Conservation (phyloP, 2,888 invertebrate genomes). For the Netelia inedita region DNA sequence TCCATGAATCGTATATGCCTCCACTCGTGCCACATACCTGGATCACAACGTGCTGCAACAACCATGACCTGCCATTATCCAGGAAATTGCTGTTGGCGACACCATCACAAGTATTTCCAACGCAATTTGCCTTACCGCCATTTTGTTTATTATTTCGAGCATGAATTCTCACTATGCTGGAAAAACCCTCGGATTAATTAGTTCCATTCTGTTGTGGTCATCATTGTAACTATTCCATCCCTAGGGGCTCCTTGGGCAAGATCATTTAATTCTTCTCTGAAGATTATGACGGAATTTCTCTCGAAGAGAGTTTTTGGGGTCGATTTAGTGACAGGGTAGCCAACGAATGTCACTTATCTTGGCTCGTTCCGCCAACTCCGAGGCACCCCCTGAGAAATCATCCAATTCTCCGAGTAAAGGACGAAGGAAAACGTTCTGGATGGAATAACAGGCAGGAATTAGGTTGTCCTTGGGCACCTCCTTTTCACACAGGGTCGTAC, state of each 20-base stretch:
- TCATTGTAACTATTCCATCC: too few species aligned
- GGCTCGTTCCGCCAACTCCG: background rate
- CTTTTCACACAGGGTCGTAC: constrained; percentile 7
- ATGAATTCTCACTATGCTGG: too few species aligned
- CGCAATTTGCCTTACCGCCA: too few species aligned
- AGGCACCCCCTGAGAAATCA: background rate
- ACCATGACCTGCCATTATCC: background rate
- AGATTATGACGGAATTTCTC: background rate
- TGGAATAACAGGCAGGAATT: background rate
- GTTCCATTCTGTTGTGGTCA: too few species aligned
- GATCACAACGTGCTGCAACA: background rate
- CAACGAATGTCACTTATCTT: background rate
- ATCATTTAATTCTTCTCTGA: too few species aligned
- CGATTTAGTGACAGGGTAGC: background rate
- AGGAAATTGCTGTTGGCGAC: background rate
- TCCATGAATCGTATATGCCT: constrained; percentile 24
- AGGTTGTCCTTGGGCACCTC: background rate
- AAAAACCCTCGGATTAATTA: too few species aligned
- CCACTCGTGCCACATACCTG: constrained; percentile 2
- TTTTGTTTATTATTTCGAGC: too few species aligned
- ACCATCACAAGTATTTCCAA: too few species aligned
- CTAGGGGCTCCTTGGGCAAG: too few species aligned
- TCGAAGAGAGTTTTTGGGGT: background rate
- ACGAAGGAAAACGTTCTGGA: background rate
- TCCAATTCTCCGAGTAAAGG: background rate